Percentiles rank a stretch among this genome's conserved stretches.
phyloP scores from a whole-genome alignment of 1,140 invertebrate species.

The Diuraphis noxia region DNA sequence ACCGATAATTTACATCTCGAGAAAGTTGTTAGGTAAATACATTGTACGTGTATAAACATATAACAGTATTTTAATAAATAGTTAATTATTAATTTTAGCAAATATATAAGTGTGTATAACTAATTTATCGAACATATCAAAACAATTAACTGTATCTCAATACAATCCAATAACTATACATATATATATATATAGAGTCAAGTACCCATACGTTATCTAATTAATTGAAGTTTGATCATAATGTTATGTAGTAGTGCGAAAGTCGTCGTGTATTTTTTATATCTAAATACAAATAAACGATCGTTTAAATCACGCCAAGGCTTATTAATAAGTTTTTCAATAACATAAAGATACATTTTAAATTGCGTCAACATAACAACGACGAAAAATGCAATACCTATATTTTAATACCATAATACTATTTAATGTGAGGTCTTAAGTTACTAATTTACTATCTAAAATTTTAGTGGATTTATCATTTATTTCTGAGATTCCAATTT shows the following conservation, averaged over 20 bases:
- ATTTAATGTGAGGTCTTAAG: too few relatives aligned
- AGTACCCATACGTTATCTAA: neutral
- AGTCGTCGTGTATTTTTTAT: too few relatives aligned
- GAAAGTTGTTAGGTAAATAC: neutral
- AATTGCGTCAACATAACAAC: neutral
- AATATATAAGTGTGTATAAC: neutral
- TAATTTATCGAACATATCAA: neutral
- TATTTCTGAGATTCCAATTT: neutral
- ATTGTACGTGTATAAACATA: neutral
- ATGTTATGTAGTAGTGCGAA: neutral
- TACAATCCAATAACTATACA: neutral
- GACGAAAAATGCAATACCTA: neutral
- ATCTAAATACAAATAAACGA: too few relatives aligned
- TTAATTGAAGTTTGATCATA: neutral
- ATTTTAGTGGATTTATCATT: neutral
- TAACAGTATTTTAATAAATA: too few relatives aligned
- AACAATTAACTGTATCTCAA: neutral
- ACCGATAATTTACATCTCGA: neutral
- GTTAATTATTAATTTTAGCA: neutral
- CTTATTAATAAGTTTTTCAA: neutral
- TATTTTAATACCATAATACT: neutral
- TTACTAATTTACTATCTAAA: neutral
- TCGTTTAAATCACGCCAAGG: neutral
- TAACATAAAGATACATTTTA: neutral
- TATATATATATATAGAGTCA: neutral